These are phyloP conservation scores for Crocallis elinguaria DNA, from an alignment of 2,888 invertebrate species.

Conservation along the genomic window DNA sequence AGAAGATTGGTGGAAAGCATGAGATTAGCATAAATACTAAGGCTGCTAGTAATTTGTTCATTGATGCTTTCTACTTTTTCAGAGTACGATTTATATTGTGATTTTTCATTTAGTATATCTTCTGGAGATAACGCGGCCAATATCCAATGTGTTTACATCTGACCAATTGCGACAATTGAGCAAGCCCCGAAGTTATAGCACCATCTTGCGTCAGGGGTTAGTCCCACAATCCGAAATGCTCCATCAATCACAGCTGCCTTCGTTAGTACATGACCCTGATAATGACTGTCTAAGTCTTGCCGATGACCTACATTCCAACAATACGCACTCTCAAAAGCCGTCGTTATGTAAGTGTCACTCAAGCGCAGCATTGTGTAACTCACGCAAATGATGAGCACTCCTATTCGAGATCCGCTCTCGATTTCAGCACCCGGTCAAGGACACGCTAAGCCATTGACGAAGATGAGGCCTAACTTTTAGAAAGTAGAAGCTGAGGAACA, in stretches of 20 bases:
- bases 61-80: too few species aligned
- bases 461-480: constrained; percentile 21
- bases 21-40: neutral
- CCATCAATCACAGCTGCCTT: constrained; percentile 18
- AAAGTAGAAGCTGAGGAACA: constrained; percentile 19
- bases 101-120: neutral
- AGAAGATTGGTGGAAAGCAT: neutral
- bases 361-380: constrained; percentile 18
- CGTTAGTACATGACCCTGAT: constrained; percentile 19
- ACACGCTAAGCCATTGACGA: constrained; percentile 18
- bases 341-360: constrained; percentile 18
- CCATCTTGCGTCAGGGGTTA: constrained; percentile 7
- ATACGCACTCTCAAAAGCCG: constrained; percentile 20
- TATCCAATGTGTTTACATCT: neutral
- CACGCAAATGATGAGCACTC: constrained; percentile 10
- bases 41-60: too few species aligned
- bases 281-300: constrained; percentile 22
- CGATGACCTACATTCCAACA: constrained; percentile 21
- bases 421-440: constrained; percentile 25
- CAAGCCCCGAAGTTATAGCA: neutral
- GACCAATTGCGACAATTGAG: neutral
- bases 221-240: neutral
- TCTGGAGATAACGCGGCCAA: neutral
- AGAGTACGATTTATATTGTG: neutral
- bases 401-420: constrained; percentile 23